Conservation (phyloP, 2,888 invertebrate genomes). For the Hypomecis atomaria region DNA sequence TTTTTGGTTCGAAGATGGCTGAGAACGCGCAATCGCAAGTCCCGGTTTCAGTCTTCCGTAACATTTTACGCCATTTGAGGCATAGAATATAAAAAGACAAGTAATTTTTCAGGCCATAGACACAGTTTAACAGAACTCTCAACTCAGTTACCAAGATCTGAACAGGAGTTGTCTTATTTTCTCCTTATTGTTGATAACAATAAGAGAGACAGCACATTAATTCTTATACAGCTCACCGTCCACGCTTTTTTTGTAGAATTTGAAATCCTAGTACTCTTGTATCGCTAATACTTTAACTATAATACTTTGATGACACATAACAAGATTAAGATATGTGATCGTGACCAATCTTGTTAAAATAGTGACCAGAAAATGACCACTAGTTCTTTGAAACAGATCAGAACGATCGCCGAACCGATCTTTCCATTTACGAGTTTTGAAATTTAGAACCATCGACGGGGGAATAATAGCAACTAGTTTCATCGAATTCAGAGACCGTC, state of each 20-base stretch:
- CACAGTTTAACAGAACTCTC: neutral
- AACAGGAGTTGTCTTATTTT: neutral
- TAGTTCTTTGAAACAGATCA: neutral
- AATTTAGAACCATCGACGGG: slow-evolving; percentile 92
- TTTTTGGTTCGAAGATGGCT: neutral
- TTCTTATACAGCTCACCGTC: neutral
- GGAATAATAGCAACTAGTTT: slow-evolving; percentile 93
- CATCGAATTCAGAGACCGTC: slow-evolving; percentile 94
- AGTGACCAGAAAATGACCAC: neutral
- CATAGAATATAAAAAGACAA: neutral
- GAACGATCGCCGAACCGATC: too few species aligned
- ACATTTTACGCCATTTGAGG: neutral
- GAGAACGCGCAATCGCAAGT: neutral
- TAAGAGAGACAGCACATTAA: neutral
- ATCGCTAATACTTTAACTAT: neutral
- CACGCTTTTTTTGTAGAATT: neutral
- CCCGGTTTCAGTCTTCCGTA: slow-evolving; percentile 16
- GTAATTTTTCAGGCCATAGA: too few species aligned
- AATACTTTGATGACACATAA: neutral
- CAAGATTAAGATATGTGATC: neutral
- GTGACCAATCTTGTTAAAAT: neutral
- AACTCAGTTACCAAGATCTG: neutral
- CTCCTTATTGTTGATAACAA: neutral
- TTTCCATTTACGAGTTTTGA: slow-evolving; percentile 50
- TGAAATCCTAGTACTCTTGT: neutral